Conservation (phyloP, 2,113 vertebrate species). For the Ictalurus furcatus region DNA sequence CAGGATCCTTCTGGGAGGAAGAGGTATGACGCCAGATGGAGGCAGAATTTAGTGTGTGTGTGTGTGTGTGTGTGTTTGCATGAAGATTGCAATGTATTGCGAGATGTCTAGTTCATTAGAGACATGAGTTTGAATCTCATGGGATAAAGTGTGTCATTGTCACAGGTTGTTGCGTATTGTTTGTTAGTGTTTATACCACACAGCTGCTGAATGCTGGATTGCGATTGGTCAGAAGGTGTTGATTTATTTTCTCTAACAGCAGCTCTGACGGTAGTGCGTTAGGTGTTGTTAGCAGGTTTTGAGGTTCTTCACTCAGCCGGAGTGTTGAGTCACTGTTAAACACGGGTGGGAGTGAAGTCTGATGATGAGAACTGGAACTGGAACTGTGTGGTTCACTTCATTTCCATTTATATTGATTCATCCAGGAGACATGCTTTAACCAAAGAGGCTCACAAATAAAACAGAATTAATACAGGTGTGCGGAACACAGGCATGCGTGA, state of each 20-base stretch:
- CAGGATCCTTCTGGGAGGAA: not conserved
- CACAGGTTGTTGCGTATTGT: not conserved
- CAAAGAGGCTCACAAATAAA: not conserved
- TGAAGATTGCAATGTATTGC: not conserved
- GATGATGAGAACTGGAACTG: not conserved
- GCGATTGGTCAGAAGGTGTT: not conserved
- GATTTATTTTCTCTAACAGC: not conserved
- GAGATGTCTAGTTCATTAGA: not conserved
- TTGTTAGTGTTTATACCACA: not conserved
- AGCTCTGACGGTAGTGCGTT: not conserved
- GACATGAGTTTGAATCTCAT: not conserved
- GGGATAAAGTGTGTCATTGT: not conserved
- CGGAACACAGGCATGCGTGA: too few relatives aligned
- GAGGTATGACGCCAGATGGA: not conserved
- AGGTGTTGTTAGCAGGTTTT: not conserved
- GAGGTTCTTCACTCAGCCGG: not conserved
- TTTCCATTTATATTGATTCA: not conserved
- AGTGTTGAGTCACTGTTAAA: not conserved
- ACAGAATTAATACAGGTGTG: not conserved
- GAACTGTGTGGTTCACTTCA: not conserved
- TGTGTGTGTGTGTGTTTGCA: not conserved
- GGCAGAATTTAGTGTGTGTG: not conserved
- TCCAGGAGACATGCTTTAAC: not conserved
- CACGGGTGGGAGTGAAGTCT: not conserved
- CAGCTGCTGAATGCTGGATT: not conserved